Evolutionary conservation across 2,888 invertebrate genomes (phyloP), one percentile per base, ranked within the genome.

Genomic region (Yponomeuta malinellus): DNA sequence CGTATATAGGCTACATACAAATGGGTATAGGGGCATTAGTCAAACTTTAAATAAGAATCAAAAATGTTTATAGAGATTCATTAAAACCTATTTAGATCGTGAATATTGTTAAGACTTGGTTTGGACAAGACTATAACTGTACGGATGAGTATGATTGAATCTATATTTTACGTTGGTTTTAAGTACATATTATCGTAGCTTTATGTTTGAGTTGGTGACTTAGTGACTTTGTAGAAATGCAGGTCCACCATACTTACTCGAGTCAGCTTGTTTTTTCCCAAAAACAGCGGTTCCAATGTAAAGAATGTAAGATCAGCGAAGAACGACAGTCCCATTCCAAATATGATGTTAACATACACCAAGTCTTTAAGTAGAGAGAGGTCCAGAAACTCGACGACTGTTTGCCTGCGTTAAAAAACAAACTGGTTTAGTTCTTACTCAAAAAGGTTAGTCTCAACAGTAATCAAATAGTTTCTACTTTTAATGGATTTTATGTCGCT

Each of bases 261-360:
- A 70, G 83, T 88, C 71, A 94, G 93, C 68, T 93, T 90, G 63
- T 87, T 80, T 75, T 93, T 93, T 69, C 88, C 89, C 78, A 95
- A 87, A 79, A 94, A 93, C 76, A 96, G 78, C 0, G 96, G 96
- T 73, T 96, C 93, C 70, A 96, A 79, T 0, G 95, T 94, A 75
- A 95, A 93, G 80, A 96, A 96, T 0, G 94, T 94, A 65, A 94
- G 90, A 81, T 96, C 96, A 6, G 95, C 93, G 72, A 94, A 94
- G 73, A 95, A 93, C 4, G 94, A 93, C 72, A 96, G 90, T 0
- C 95, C 93, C 79, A 95, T 92, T 63, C 96, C 96, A 52, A 95
- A 81, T 70, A 94, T 93, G 72, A 96, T 95, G 79, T 95, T 96
- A 10, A 95, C 92, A 76, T 94, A 95, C 48, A 94, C 89, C 23